Evolutionary conservation across 2,797 vertebrate species (phyloP), one percentile per base, ranked within the genome.

Genomic region (Pipistrellus kuhlii): DNA sequence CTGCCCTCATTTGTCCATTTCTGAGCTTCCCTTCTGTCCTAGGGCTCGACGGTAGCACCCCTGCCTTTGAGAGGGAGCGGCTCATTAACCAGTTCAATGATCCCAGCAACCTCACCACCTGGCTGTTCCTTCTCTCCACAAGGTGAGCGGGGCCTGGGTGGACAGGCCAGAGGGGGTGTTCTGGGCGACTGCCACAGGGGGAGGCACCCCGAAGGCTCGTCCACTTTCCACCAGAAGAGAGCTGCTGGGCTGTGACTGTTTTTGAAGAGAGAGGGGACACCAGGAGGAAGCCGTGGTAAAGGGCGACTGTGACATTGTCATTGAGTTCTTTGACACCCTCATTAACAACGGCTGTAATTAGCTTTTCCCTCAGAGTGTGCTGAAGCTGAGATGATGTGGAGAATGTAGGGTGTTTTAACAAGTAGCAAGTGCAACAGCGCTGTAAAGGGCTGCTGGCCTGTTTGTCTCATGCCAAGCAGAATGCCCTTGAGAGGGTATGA

Each of bases 51-150:
- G 99, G 99, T 76, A 99, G 99, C 96, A 99, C 99, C 8, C 99
- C 99, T 62, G 99, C 99, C 59, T 99, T 99, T 0, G 99, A 99
- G 97, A 98, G 99, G 97, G 99, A 99, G 80, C 98, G 99, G 48
- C 99, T 99, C 86, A 99, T 99, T 97, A 99, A 99, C 98, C 99
- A 99, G 98, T 99, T 99, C 97, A 99, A 99, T 91, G 99, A 99
- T 97, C 99, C 99, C 30, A 98, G 98, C 96, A 99, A 99, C 96
- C 98, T 62, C 14, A 94, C 98, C 76, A 97, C 99, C 62, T 99
- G 99, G 98, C 98, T 99, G 51, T 99, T 99, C 96, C 98, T 99
- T 59, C 98, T 99, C 59, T 99, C 99, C 69, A 99, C 99, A 78
- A 99, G 99, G 99, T 99, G 94, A 98, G 97, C 97, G 80, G 81